Evolutionary conservation across 2,797 vertebrate species (phyloP).

Genomic region (Chiloscyllium punctatum): DNA sequence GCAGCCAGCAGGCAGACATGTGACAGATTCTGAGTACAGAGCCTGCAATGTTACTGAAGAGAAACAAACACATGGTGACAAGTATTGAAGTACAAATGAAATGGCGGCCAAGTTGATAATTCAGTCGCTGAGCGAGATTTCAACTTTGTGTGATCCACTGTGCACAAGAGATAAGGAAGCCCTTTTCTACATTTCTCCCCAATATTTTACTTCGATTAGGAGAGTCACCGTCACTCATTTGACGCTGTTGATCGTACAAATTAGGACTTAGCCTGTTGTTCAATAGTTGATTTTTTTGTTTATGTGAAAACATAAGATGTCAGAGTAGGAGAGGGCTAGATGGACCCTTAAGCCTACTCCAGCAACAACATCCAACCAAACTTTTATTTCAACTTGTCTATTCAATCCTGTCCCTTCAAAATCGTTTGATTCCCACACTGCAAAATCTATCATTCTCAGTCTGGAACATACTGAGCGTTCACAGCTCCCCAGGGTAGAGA

Average conservation of each 20-base stretch:
- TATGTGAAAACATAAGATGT: no score
- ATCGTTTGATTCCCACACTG: background rate
- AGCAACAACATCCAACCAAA: background rate
- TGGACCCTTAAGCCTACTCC: background rate
- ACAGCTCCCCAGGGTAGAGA: background rate
- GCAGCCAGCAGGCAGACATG: background rate
- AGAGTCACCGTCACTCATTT: no score
- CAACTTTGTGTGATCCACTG: background rate
- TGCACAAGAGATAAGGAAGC: no score
- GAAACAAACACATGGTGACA: background rate
- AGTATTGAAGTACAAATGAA: background rate
- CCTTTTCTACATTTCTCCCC: no score
- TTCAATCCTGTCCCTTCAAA: background rate
- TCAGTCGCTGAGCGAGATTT: background rate
- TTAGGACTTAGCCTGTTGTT: no score
- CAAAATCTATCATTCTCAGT: background rate
- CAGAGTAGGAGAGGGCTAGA: no score
- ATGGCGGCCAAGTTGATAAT: background rate
- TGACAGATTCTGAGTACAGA: background rate
- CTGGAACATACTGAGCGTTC: background rate
- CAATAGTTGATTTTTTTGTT: no score
- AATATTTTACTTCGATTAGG: no score
- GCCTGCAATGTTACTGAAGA: background rate
- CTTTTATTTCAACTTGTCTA: background rate
- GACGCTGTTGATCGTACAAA: no score